Evolutionary conservation across 92 coral and sea anemone genomes (phyloP).

Genomic region (Pocillopora meandrina): DNA sequence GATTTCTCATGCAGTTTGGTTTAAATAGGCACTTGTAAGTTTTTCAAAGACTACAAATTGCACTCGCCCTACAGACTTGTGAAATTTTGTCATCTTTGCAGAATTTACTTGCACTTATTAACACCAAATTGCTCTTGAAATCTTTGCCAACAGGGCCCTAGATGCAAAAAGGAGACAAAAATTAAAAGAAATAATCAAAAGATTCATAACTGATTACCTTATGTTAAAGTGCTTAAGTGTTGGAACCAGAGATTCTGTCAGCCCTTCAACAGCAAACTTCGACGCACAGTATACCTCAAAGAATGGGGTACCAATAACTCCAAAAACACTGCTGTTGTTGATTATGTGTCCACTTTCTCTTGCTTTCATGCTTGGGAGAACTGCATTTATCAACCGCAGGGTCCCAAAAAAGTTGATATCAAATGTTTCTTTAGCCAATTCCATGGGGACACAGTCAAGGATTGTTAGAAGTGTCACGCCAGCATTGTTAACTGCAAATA

Average conservation of each 20-base stretch:
- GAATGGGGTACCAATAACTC: slow-evolving; percentile 67
- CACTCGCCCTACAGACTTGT: too few relatives aligned
- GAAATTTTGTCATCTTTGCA: too few relatives aligned
- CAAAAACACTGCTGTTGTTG: slow-evolving; percentile 50
- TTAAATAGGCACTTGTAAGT: too few relatives aligned
- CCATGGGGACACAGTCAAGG: slow-evolving; percentile 62
- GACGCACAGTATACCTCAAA: slow-evolving; percentile 76
- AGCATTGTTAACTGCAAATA: slow-evolving; percentile 82
- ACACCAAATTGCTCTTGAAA: too few relatives aligned
- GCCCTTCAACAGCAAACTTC: slow-evolving; percentile 90
- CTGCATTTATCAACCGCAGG: slow-evolving; percentile 73
- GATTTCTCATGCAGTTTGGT: too few relatives aligned
- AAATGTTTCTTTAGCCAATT: slow-evolving; percentile 51
- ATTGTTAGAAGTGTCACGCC: slow-evolving; percentile 69
- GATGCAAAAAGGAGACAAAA: too few relatives aligned
- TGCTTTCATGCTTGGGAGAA: slow-evolving; percentile 84
- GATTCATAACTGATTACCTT: slow-evolving; percentile 31
- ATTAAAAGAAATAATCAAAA: too few relatives aligned
- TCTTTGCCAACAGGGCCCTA: too few relatives aligned
- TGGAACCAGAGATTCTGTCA: slow-evolving; percentile 81
- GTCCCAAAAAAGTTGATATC: slow-evolving; percentile 83
- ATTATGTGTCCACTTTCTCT: slow-evolving; percentile 62
- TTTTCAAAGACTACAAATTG: too few relatives aligned
- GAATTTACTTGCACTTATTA: too few relatives aligned
- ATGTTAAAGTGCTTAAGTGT: slow-evolving; percentile 63